Percentiles rank a stretch among this genome's conserved stretches.
These are phyloP conservation scores for Bombus picipes DNA, from an alignment of 1,140 invertebrate genomes.

Conservation along the genomic window DNA sequence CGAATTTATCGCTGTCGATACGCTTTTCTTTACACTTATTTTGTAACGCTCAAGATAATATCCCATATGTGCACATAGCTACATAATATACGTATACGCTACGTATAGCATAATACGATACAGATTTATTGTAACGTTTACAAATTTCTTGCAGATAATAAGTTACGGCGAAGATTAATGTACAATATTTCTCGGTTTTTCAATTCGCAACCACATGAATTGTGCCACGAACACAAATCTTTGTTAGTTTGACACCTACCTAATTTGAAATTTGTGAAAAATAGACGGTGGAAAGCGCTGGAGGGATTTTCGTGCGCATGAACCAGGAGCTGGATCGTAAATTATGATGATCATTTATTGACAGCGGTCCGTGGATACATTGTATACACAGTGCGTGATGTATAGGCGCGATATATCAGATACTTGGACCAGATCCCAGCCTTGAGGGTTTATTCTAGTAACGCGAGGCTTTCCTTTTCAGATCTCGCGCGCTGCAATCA, in stretches of 20 bases:
- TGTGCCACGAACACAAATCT: not conserved
- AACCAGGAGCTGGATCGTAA: not conserved
- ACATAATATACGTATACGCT: not conserved
- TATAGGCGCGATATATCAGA: slow-evolving; percentile 24
- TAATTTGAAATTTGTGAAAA: not conserved
- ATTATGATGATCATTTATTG: slow-evolving; percentile 33
- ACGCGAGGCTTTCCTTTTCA: slow-evolving; percentile 40
- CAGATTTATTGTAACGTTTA: not conserved
- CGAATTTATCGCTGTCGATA: slow-evolving; percentile 18
- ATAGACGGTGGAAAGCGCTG: not conserved
- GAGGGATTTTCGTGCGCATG: no score
- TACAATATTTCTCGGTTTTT: not conserved
- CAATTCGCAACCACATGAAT: not conserved
- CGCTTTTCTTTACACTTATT: not conserved
- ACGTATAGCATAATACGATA: not conserved
- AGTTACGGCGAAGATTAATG: not conserved
- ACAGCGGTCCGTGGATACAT: not conserved
- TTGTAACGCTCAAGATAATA: not conserved
- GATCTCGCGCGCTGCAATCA: slow-evolving; percentile 11
- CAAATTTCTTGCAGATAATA: not conserved
- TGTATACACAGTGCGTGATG: not conserved
- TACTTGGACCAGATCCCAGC: slow-evolving; percentile 49
- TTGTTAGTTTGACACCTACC: not conserved
- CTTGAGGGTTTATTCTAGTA: slow-evolving; percentile 55
- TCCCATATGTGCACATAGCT: no score